A percentile compares a stretch with the other conserved stretches of the same genome.
These are phyloP conservation scores for Dermolepida albohirtum DNA, from an alignment of 2,888 invertebrate genomes.

Conservation along the genomic window DNA sequence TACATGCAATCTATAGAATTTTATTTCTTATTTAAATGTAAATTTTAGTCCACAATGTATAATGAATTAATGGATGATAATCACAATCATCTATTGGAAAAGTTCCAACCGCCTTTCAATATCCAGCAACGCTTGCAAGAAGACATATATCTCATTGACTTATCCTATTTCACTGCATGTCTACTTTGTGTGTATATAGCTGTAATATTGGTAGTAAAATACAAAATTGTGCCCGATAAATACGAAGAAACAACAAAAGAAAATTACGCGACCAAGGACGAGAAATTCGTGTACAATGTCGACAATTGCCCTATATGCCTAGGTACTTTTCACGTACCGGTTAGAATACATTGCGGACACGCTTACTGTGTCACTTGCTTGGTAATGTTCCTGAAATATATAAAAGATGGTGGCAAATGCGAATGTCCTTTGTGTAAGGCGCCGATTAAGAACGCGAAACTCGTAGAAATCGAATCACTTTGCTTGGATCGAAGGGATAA, in stretches of 20 bases:
- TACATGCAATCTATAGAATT: conserved; percentile 12
- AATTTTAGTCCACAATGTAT: conserved; percentile 30
- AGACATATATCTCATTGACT: conserved; percentile 19
- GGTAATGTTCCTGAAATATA: conserved; percentile 21
- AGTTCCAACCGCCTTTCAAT: conserved; percentile 27
- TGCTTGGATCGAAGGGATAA: conserved; percentile 15
- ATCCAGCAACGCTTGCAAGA: conserved; percentile 26
- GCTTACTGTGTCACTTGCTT: conserved; percentile 34
- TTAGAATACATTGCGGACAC: conserved; percentile 36
- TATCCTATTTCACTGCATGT: conserved; percentile 26
- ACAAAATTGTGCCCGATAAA: conserved; percentile 12
- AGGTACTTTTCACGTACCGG: conserved; percentile 20
- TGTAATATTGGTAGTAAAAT: conserved; percentile 18
- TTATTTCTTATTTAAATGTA: conserved; percentile 21
- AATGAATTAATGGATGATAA: conserved; percentile 24
- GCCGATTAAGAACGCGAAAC: conserved; percentile 29
- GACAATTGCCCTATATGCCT: conserved; percentile 35
- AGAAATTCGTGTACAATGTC: conserved; percentile 31
- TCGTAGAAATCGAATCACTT: conserved; percentile 12
- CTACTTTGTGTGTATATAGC: conserved; percentile 25
- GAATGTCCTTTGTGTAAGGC: conserved; percentile 37
- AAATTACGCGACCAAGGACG: background rate
- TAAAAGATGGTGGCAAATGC: conserved; percentile 21
- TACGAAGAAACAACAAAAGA: background rate
- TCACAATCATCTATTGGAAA: conserved; percentile 6